Percentiles rank a stretch among this genome's conserved stretches.
phyloP scores from a whole-genome alignment of 2,888 invertebrate species.

The Drosophila basisetae region DNA sequence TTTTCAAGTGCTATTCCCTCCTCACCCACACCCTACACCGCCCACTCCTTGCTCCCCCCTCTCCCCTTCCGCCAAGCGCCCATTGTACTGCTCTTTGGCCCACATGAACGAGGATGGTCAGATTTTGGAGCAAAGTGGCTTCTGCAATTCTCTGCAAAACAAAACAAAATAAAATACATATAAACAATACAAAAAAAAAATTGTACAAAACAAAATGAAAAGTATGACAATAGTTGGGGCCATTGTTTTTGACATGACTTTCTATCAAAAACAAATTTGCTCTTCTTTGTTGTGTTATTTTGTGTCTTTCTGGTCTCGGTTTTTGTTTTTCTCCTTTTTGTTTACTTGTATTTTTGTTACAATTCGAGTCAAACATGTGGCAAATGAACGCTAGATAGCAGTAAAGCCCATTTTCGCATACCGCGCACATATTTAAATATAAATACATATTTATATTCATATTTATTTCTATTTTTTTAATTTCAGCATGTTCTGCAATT shows the following conservation, averaged over 20 bases:
- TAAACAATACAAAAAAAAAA: neutral
- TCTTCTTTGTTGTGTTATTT: constrained; percentile 73
- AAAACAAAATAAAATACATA: constrained; percentile 7
- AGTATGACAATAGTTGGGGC: constrained; percentile 74
- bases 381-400: constrained; percentile 33
- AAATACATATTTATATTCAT: constrained; percentile 6
- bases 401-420: constrained; percentile 10
- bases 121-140: constrained; percentile 13
- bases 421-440: neutral
- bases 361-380: constrained; percentile 47
- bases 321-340: neutral
- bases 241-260: constrained; percentile 81
- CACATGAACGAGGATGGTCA: constrained; percentile 14
- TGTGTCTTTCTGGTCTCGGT: constrained; percentile 10
- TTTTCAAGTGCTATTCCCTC: constrained; percentile 67
- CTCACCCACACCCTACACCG: neutral
- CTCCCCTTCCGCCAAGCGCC: neutral
- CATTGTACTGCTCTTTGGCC: constrained; percentile 1
- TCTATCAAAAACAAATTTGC: constrained; percentile 80
- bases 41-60: neutral
- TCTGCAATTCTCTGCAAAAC: constrained; percentile 12
- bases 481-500: constrained; percentile 36
- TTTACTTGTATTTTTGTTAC: constrained; percentile 32
- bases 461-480: neutral
- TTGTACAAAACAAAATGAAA: constrained; percentile 23